phyloP scores from a whole-genome alignment of 2,888 invertebrate genomes.

The Drosophila phalerata region DNA sequence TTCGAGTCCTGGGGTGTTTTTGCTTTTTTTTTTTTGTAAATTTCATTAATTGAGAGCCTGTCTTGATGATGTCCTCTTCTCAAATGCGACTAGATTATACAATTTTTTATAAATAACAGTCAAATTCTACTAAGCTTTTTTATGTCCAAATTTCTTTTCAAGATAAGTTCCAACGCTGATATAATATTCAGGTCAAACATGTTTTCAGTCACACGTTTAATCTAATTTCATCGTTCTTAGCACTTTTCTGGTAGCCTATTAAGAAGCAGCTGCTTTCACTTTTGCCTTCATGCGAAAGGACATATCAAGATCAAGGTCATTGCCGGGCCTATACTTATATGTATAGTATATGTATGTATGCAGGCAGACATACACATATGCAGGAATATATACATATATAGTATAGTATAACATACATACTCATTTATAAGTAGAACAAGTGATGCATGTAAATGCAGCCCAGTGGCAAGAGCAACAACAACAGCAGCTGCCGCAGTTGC shows the following conservation, averaged over 20 bases:
- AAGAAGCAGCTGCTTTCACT: constrained; percentile 15
- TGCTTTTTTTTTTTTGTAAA: too few species aligned
- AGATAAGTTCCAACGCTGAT: too few species aligned
- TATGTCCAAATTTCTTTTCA: too few species aligned
- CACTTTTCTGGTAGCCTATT: constrained; percentile 7
- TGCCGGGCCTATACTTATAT: neutral
- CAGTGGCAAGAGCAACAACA: constrained; percentile 27
- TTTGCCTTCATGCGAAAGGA: constrained; percentile 3
- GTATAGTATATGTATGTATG: too few species aligned
- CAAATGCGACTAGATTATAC: too few species aligned
- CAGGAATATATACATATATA: neutral
- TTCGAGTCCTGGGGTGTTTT: too few species aligned
- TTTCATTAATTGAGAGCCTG: too few species aligned
- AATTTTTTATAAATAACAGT: too few species aligned
- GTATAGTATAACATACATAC: neutral
- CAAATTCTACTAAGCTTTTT: too few species aligned
- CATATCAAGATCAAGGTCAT: constrained; percentile 51
- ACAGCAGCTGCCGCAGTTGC: constrained; percentile 28
- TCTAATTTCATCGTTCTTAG: constrained; percentile 12
- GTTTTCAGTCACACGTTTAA: neutral
- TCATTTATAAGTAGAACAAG: constrained; percentile 41
- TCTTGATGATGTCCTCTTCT: too few species aligned
- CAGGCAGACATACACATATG: neutral
- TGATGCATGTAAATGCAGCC: constrained; percentile 42
- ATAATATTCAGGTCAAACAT: too few species aligned